phyloP scores from a whole-genome alignment of 2,113 vertebrate genomes.

The Crotalus viridis region DNA sequence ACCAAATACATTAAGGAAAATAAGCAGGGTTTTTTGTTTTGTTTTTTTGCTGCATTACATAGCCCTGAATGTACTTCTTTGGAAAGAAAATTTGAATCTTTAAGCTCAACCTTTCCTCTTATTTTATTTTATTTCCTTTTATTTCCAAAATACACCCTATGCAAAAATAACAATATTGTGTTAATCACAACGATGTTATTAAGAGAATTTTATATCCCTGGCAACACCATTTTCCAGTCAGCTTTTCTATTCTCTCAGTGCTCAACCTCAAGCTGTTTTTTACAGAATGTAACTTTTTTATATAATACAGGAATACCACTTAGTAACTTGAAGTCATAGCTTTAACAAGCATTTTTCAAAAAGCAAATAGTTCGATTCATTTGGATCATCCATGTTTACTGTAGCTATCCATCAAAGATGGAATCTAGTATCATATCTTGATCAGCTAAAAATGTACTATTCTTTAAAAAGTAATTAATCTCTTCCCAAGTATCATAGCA shows the following conservation, averaged over 20 bases:
- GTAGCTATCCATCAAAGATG: not conserved
- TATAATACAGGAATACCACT: not conserved
- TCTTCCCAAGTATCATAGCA: not conserved
- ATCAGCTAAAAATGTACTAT: not conserved
- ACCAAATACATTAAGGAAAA: not conserved
- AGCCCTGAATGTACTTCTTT: not conserved
- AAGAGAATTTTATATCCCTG: conserved; percentile 4
- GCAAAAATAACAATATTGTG: not conserved
- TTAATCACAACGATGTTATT: not conserved
- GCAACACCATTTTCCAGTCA: conserved; percentile 10
- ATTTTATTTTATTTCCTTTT: not conserved
- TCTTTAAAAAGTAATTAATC: not conserved
- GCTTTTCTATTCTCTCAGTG: not conserved
- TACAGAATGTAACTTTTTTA: conserved; percentile 4
- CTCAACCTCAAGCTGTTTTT: not conserved
- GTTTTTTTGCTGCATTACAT: not conserved
- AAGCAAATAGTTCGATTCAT: not conserved
- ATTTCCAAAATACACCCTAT: not conserved
- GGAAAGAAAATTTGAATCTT: not conserved
- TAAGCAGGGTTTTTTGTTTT: not conserved
- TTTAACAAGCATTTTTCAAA: not conserved
- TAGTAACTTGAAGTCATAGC: not conserved
- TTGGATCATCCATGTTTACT: not conserved
- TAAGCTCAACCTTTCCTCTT: not conserved
- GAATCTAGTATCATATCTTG: not conserved